Evolutionary conservation across 2,113 vertebrate species (phyloP).

Genomic region (Macquaria ambigua): DNA sequence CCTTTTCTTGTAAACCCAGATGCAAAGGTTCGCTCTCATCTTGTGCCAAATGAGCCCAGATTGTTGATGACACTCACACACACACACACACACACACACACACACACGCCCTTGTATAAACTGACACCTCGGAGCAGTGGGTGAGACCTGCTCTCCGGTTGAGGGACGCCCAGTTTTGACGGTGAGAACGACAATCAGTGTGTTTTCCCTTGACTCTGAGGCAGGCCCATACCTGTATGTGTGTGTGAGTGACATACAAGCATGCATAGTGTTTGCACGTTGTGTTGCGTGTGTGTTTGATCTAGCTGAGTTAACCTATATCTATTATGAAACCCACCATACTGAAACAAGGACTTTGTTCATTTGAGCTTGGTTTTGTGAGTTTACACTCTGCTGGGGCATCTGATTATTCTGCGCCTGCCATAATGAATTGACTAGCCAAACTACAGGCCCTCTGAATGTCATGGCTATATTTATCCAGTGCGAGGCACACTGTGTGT

Average conservation of each 20-base stretch:
- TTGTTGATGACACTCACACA: conserved; percentile 36
- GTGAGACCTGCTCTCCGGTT: conserved; percentile 47
- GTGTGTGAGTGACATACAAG: not conserved
- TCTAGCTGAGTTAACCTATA: conserved; percentile 28
- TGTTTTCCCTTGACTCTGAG: conserved; percentile 42
- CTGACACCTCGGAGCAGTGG: conserved; percentile 49
- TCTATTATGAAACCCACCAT: conserved; percentile 35
- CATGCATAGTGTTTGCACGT: not conserved
- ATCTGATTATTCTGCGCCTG: conserved; percentile 55
- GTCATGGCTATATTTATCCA: conserved; percentile 78
- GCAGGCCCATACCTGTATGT: conserved; percentile 48
- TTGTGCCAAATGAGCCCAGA: conserved; percentile 62
- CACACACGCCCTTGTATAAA: conserved; percentile 33
- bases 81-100: conserved; percentile 29
- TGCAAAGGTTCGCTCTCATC: conserved; percentile 60
- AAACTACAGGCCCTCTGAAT: conserved; percentile 72
- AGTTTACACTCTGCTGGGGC: conserved; percentile 55
- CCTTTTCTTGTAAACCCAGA: conserved; percentile 38
- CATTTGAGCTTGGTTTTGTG: conserved; percentile 36
- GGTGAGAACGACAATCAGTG: conserved; percentile 56
- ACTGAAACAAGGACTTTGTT: conserved; percentile 46
- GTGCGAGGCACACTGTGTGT: conserved; percentile 61
- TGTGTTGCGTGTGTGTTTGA: not conserved
- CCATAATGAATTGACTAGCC: conserved; percentile 65
- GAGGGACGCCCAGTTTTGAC: conserved; percentile 18